Conservation (phyloP, 2,888 invertebrate species). For the Amphiduros pacificus region DNA sequence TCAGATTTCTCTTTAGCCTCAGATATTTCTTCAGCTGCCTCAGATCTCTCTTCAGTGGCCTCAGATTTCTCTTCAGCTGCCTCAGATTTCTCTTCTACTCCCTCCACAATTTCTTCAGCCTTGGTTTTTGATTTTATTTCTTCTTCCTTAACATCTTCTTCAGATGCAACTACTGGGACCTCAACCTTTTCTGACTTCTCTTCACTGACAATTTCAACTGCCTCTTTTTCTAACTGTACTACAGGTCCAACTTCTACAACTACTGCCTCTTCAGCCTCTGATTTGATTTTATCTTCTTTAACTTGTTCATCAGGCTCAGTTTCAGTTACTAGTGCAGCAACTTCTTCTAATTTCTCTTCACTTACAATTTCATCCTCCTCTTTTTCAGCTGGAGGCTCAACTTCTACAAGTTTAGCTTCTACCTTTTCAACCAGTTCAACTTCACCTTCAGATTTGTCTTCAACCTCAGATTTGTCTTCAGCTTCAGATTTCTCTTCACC, state of each 20-base stretch:
- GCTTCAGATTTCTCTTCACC: neutral
- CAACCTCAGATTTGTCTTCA: neutral
- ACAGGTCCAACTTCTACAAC: neutral
- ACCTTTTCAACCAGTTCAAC: too few species aligned
- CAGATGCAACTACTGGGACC: neutral
- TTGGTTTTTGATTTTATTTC: neutral
- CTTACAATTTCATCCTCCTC: too few species aligned
- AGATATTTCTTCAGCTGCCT: too few species aligned
- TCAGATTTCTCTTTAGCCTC: too few species aligned
- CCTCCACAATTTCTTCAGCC: conserved; percentile 19
- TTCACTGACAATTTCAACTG: too few species aligned
- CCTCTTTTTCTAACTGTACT: conserved; percentile 1
- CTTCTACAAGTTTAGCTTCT: neutral
- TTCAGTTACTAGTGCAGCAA: conserved; percentile 30
- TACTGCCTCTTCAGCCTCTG: neutral
- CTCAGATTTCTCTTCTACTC: conserved; percentile 15
- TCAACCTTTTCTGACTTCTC: neutral
- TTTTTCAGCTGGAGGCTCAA: too few species aligned
- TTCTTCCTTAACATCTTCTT: neutral
- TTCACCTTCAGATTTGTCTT: conserved; percentile 13
- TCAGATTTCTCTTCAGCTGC: too few species aligned
- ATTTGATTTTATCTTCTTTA: too few species aligned
- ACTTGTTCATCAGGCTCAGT: neutral
- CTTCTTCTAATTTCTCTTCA: conserved; percentile 50
- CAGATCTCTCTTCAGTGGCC: too few species aligned